phyloP scores from a whole-genome alignment of 2,888 invertebrate species.

The Orthonevra nobilis region DNA sequence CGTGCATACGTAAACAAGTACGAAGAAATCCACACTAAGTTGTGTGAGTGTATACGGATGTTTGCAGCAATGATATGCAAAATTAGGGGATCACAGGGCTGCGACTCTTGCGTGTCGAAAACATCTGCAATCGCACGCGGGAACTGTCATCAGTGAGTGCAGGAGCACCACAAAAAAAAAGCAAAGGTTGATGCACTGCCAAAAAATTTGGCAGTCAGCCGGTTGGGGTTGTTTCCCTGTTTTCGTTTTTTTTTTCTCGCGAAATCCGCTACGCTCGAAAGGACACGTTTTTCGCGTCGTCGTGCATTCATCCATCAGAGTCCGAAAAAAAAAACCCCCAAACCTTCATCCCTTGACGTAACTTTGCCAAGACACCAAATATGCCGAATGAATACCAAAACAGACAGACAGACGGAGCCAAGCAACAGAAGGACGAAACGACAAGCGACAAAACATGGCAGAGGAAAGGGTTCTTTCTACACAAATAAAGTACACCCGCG shows the following conservation, averaged over 20 bases:
- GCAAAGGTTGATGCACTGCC: constrained; percentile 54
- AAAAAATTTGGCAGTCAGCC: constrained; percentile 47
- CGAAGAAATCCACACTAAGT: constrained; percentile 25
- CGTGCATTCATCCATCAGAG: constrained; percentile 16
- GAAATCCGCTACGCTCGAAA: constrained; percentile 32
- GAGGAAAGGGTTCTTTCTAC: constrained; percentile 24
- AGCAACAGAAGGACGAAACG: constrained; percentile 6
- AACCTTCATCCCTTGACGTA: constrained; percentile 49
- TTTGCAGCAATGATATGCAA: constrained; percentile 11
- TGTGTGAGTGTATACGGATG: background rate
- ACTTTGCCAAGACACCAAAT: constrained; percentile 32
- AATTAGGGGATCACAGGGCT: constrained; percentile 50
- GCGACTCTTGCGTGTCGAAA: constrained; percentile 43
- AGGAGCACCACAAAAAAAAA: constrained; percentile 21
- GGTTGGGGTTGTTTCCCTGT: constrained; percentile 13
- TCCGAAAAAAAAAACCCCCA: background rate
- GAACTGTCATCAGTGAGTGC: constrained; percentile 59
- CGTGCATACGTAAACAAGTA: too few species aligned
- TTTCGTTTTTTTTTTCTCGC: too few species aligned
- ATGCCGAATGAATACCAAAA: constrained; percentile 25
- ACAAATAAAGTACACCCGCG: background rate
- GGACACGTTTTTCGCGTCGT: constrained; percentile 26
- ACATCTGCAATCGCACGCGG: constrained; percentile 31
- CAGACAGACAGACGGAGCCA: background rate
- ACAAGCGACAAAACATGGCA: constrained; percentile 14